These are phyloP conservation scores for Agrilus planipennis DNA, from an alignment of 1,140 invertebrate genomes.

Conservation along the genomic window DNA sequence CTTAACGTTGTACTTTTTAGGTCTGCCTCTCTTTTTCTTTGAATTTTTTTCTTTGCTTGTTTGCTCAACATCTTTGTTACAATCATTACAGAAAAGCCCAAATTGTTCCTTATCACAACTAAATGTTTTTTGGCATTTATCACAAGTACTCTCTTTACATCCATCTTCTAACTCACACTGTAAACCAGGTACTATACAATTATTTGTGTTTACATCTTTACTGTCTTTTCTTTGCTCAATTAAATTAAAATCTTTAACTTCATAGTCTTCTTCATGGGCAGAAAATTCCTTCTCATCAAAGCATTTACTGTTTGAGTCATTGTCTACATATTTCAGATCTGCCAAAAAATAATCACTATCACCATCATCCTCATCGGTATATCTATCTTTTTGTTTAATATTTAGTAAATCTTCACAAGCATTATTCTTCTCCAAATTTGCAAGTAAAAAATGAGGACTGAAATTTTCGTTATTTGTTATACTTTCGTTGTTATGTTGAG, in stretches of 20 bases:
- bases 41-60: constrained; percentile 3
- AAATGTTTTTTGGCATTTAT: constrained; percentile 1
- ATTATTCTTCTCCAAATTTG: neutral
- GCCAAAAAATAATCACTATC: constrained; percentile 3
- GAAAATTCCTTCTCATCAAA: neutral
- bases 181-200: too few species aligned
- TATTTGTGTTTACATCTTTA: too few species aligned
- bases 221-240: too few species aligned
- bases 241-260: too few species aligned
- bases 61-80: too few species aligned
- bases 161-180: neutral
- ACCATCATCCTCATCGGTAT: neutral
- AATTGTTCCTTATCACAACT: too few species aligned
- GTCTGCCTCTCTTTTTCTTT: neutral
- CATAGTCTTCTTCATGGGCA: neutral
- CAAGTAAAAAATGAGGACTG: neutral
- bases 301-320: neutral
- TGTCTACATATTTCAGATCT: neutral
- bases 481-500: neutral
- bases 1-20: neutral
- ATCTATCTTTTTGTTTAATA: neutral
- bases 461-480: neutral
- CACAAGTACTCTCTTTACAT: constrained; percentile 1
- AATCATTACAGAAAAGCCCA: too few species aligned
- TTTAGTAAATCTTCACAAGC: neutral